Evolutionary conservation across 2,888 invertebrate species (phyloP).

Genomic region (Hetaerina titia): DNA sequence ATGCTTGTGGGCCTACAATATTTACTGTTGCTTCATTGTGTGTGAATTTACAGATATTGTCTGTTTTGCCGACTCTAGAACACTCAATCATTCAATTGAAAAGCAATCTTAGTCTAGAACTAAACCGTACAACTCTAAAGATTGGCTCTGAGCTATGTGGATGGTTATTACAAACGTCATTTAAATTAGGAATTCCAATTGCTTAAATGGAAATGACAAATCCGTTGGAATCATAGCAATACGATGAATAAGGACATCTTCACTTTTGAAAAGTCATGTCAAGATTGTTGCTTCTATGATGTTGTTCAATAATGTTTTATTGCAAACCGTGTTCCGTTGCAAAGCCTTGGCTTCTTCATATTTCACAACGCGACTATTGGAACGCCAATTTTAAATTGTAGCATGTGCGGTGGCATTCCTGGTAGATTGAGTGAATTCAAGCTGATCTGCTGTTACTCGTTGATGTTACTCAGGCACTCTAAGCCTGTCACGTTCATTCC

Average conservation of each 20-base stretch:
- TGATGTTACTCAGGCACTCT: too few species aligned
- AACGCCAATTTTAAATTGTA: too few species aligned
- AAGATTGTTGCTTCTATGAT: conserved; percentile 73
- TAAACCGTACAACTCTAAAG: not conserved
- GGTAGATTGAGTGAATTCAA: too few species aligned
- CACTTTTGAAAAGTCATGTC: conserved; percentile 71
- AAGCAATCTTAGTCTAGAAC: conserved; percentile 72
- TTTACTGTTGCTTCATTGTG: too few species aligned
- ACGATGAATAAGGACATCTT: conserved; percentile 73
- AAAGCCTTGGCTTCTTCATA: conserved; percentile 69
- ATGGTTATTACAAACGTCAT: conserved; percentile 72
- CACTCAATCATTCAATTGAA: conserved; percentile 75
- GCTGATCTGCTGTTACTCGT: too few species aligned
- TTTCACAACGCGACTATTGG: conserved; percentile 69
- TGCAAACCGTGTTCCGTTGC: conserved; percentile 70
- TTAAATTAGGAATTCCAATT: conserved; percentile 73
- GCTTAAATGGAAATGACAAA: conserved; percentile 71
- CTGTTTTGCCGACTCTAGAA: conserved; percentile 70
- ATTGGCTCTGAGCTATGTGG: conserved; percentile 20
- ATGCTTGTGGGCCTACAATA: too few species aligned
- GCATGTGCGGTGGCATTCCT: too few species aligned
- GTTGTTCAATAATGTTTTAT: conserved; percentile 73
- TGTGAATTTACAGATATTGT: too few species aligned
- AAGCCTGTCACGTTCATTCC: too few species aligned
- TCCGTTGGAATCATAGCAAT: conserved; percentile 73